Evolutionary conservation across 2,113 vertebrate species (phyloP), one percentile per base, ranked within the genome.

Genomic region (Gadus chalcogrammus): DNA sequence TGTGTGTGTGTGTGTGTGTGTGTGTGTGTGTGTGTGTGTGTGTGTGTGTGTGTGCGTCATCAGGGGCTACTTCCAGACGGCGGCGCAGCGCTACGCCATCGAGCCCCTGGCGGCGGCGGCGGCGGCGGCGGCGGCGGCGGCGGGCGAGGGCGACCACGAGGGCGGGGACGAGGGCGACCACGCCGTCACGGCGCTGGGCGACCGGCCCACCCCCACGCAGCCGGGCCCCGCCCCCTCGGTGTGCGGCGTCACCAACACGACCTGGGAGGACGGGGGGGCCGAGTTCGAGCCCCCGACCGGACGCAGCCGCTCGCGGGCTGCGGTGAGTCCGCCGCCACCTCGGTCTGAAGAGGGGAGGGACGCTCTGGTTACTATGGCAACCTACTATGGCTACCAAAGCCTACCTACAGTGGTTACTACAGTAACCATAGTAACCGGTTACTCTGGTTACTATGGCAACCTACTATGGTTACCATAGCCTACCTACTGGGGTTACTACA

Each of bases 241-340:
- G 13, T 93, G 93, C 28, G 93, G 92, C 0, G 92, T 93, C 74
- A 92, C 91, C 79, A 93, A 92, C 88, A 91, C 85, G 63, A 90
- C 60, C 70, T 92, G 91, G 90, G 87, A 68, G 6, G 61, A 38
- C 0, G 82, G 91, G 90, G 87, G 69, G 8, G 61, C 48, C 0
- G 82, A 84, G 64, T 79, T 74, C 1, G 89, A 91, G 12, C 87
- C 90, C 0, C 83, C 78, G 4, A 89, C 83, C 1, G 68, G 88
- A 64, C 83, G 69, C 71, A 84, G 78, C 18, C 88, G 85, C 59
- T 91, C 91, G 61, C 86, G 90, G 69, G 74, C 80, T 22, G 84
- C 9, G 65, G 92, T 92, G 84, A 48, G 42, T 48, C 42, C 42
- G 12, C 8, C 12, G 42, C 31, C 4, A 35, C 31, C 31, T 48